Percentiles rank a stretch among this genome's conserved stretches.
Evolutionary conservation across 1,140 invertebrate genomes (phyloP).

Genomic region (Macrocentrus cingulum): DNA sequence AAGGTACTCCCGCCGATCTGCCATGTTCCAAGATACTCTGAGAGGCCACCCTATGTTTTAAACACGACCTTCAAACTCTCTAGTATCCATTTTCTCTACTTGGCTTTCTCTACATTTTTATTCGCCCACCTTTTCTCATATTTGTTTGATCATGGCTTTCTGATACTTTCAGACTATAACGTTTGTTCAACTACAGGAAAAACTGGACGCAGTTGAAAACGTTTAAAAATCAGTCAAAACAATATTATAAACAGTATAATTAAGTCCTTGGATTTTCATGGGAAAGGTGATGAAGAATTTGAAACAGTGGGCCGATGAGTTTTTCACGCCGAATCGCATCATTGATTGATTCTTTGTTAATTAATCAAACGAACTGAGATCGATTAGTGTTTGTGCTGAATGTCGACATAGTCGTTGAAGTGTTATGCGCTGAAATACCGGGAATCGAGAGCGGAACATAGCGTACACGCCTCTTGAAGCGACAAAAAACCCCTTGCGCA

Average conservation of each 20-base stretch:
- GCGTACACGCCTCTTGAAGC: background rate
- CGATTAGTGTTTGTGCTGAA: too few relatives aligned
- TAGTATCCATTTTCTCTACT: constrained; percentile 34
- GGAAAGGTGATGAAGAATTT: too few relatives aligned
- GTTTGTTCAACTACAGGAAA: too few relatives aligned
- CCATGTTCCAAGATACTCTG: constrained; percentile 9
- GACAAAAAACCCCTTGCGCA: constrained; percentile 44
- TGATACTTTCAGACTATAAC: background rate
- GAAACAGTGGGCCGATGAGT: too few relatives aligned
- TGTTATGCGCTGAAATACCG: constrained; percentile 31
- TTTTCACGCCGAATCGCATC: constrained; percentile 1
- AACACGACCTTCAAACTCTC: constrained; percentile 34
- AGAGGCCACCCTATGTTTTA: constrained; percentile 39
- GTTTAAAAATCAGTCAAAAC: too few relatives aligned
- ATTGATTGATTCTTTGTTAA: constrained; percentile 52
- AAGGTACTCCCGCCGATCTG: constrained; percentile 41
- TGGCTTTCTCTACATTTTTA: constrained; percentile 17
- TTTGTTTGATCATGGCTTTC: background rate
- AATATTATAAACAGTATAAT: too few relatives aligned
- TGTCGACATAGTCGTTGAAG: background rate
- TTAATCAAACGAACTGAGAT: constrained; percentile 36
- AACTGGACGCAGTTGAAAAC: too few relatives aligned
- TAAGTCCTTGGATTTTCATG: too few relatives aligned
- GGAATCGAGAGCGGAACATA: constrained; percentile 36
- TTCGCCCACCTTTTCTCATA: constrained; percentile 7